A percentile compares a stretch with the other conserved stretches of the same genome.
These are phyloP conservation scores for Porphyrio hochstetteri DNA, from an alignment of 2,113 vertebrate genomes.

Conservation along the genomic window DNA sequence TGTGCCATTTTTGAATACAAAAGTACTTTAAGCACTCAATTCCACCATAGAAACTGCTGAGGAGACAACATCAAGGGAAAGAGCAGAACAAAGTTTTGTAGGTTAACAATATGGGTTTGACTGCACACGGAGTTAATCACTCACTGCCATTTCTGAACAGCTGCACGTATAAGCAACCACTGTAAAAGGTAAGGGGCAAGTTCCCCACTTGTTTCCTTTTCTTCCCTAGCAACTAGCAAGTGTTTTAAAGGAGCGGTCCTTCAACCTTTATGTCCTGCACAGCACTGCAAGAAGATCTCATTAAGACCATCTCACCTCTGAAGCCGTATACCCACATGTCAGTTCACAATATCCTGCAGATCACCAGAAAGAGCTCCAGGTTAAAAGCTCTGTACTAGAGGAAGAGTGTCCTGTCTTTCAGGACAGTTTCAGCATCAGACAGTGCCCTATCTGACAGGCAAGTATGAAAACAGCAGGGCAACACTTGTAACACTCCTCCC, in stretches of 20 bases:
- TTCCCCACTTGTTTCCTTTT: neutral
- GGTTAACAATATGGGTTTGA: constrained; percentile 16
- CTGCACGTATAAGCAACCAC: neutral
- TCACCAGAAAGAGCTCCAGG: neutral
- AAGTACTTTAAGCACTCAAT: neutral
- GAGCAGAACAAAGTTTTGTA: neutral
- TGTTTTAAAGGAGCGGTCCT: neutral
- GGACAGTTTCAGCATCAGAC: neutral
- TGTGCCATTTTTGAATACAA: neutral
- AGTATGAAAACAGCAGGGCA: neutral
- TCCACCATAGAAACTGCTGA: neutral
- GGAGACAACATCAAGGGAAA: neutral
- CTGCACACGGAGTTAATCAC: neutral
- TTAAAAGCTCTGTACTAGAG: neutral
- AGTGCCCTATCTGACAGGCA: neutral
- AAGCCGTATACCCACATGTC: neutral
- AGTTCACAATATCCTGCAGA: neutral
- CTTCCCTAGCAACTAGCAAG: neutral
- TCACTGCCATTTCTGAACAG: neutral
- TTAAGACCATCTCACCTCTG: neutral
- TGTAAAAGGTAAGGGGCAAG: neutral
- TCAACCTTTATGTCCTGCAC: neutral
- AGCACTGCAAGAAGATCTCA: neutral
- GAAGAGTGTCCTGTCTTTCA: neutral
- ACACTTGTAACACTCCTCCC: neutral